Evolutionary conservation across 1,140 invertebrate species (phyloP), one percentile per base, ranked within the genome.

Genomic region (Bacillus rossius): DNA sequence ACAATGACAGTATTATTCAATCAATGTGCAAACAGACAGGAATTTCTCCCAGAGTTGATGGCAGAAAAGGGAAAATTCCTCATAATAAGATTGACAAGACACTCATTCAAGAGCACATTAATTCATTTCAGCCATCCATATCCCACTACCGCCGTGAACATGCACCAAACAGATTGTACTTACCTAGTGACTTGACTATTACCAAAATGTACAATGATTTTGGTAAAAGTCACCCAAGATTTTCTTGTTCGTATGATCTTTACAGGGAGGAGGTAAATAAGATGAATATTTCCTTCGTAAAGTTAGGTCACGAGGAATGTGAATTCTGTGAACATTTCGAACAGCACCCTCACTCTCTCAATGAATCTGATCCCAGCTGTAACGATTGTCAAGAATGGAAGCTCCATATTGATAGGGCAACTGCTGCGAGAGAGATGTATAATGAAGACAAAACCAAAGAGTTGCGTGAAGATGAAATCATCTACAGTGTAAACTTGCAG

Each of bases 131-230:
- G 51, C 67, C 66, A 16, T 56, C 61, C 10, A 59, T 68, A 23
- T 62, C 65, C 8, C 66, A 72, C 64, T 72, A 70, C 47, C 41
- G 66, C 49, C 57, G 68, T 59, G 67, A 65, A 50, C 66, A 71
- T 61, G 66, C 66, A 14, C 63, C 69, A 16, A 63, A 64, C 53
- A 54, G 53, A 22, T 53, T 57, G 55, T 72, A 72, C 57, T 53
- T 72, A 10, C 64, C 68, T 14, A 65, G 56, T 56, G 66, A 71
- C 37, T 45, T 68, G 13, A 66, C 63, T 40, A 59, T 69, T 38
- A 64, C 42, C 22, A 20, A 43, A 3, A 71, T 72, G 69, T 63
- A 67, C 53, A 43, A 61, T 25, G 49, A 68, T 57, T 72, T 72
- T 52, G 37, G 54, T 16, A 22, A 63, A 55, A 65, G 64, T 38